phyloP scores from a whole-genome alignment of 30 jellyfish, hydroid and myxozoan species.

The Rhopilema esculentum region DNA sequence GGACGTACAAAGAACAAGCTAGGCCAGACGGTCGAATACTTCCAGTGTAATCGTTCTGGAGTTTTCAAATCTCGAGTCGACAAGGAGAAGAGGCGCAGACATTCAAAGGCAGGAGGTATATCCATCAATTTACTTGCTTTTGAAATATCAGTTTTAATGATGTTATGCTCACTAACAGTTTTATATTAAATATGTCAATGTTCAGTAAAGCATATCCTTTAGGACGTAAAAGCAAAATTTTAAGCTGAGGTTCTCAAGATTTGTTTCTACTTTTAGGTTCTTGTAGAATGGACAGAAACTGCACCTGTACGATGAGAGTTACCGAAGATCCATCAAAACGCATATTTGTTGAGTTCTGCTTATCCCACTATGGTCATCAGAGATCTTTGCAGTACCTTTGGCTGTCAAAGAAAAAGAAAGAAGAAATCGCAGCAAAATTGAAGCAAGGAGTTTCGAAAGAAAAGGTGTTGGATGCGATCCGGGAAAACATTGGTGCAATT shows the following conservation, averaged over 20 bases:
- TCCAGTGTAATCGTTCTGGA: too few relatives aligned
- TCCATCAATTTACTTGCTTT: background rate
- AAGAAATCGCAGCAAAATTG: too few relatives aligned
- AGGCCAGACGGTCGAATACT: background rate
- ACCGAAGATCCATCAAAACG: background rate
- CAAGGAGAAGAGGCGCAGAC: slow-evolving; percentile 18
- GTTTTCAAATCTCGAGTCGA: too few relatives aligned
- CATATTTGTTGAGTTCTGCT: slow-evolving; percentile 17
- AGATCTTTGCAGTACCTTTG: slow-evolving; percentile 21
- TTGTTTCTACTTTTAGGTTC: slow-evolving; percentile 33
- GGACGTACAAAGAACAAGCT: slow-evolving; percentile 20
- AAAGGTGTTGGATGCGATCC: slow-evolving; percentile 37
- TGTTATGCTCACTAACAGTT: background rate
- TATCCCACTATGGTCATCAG: slow-evolving; percentile 54
- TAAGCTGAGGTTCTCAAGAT: too few relatives aligned
- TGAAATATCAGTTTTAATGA: background rate
- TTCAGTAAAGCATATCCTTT: too few relatives aligned
- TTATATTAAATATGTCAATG: background rate
- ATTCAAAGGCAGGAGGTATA: slow-evolving; percentile 17
- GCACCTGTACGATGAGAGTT: slow-evolving; percentile 61
- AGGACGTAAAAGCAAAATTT: too few relatives aligned
- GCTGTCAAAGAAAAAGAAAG: too few relatives aligned
- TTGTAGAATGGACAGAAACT: slow-evolving; percentile 51
- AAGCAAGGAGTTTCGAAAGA: slow-evolving; percentile 31
- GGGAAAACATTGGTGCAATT: too few relatives aligned